These are phyloP conservation scores for Siniperca obscura DNA, from an alignment of 2,797 vertebrate genomes.

Conservation along the genomic window DNA sequence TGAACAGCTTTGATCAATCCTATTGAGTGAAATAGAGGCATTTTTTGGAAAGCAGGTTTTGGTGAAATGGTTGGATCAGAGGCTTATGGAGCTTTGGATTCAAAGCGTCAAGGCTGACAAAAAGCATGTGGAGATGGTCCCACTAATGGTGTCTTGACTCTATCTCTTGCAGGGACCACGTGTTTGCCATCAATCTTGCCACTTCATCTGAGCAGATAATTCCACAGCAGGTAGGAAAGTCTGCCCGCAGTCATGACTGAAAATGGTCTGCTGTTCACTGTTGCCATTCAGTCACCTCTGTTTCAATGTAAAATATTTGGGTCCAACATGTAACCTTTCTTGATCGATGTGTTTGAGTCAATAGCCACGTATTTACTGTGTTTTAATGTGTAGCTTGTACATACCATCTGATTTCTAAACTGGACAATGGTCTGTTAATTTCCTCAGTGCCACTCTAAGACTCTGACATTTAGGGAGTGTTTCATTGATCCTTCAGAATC, in stretches of 20 bases:
- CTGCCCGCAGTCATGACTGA: background rate
- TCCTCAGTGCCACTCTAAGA: background rate
- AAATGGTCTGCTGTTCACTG: background rate
- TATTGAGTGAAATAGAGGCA: background rate
- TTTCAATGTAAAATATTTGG: background rate
- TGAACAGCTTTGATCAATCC: constrained; percentile 33
- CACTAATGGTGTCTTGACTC: background rate
- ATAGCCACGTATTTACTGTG: background rate
- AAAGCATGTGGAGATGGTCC: background rate
- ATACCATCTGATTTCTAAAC: background rate
- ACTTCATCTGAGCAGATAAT: constrained; percentile 86
- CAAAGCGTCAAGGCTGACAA: background rate
- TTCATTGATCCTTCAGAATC: constrained; percentile 1
- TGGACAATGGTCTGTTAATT: background rate
- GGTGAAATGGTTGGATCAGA: constrained; percentile 27
- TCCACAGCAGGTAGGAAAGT: constrained; percentile 88
- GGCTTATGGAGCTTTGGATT: constrained; percentile 18
- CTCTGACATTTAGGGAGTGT: constrained; percentile 28
- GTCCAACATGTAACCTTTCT: constrained; percentile 1
- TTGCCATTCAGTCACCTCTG: background rate
- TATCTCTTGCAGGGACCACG: constrained; percentile 88
- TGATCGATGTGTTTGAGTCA: background rate
- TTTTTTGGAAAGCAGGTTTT: constrained; percentile 6
- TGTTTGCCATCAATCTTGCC: constrained; percentile 92
- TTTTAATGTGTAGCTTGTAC: background rate